Evolutionary conservation across 2,797 vertebrate species (phyloP), one percentile per base, ranked within the genome.

Genomic region (Margarornis squamiger): DNA sequence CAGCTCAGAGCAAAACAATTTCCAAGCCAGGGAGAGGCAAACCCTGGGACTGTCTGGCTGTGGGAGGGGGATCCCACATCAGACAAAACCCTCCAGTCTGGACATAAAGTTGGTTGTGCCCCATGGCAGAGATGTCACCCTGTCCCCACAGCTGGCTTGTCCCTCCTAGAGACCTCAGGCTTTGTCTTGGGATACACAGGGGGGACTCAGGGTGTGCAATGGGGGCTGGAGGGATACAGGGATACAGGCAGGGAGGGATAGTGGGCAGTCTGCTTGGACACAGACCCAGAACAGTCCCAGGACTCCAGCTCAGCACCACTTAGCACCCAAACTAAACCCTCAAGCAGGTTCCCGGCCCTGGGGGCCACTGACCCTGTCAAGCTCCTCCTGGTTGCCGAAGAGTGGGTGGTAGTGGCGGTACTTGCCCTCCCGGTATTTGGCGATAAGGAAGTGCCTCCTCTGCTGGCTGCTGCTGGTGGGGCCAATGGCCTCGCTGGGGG

Each of bases 381-480:
- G 98, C 83, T 99, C 99, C 39, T 75, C 97, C 97, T 99, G 99
- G 97, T 99, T 99, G 41, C 99, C 99, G 4, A 99, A 99, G 48
- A 99, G 98, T 0, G 98, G 98, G 96, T 99, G 99, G 96, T 99
- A 99, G 51, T 98, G 98, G 30, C 99, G 99, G 97, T 99, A 99
- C 93, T 99, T 99, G 75, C 99, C 99, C 92, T 99, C 98, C 5
- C 98, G 97, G 96, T 99, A 99, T 65, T 99, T 99, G 97, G 99
- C 98, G 5, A 83, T 79, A 84, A 99, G 98, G 97, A 99, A 99
- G 46, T 86, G 95, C 5, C 98, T 96, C 43, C 99, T 96, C 6
- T 99, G 98, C 23, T 96, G 95, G 9, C 98, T 98, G 97, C 98
- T 79, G 85, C 99, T 99, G 23, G 59, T 73, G 12, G 98, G 93